Evolutionary conservation across 2,888 invertebrate genomes (phyloP), one percentile per base, ranked within the genome.

Genomic region (Stenotaenia linearis): DNA sequence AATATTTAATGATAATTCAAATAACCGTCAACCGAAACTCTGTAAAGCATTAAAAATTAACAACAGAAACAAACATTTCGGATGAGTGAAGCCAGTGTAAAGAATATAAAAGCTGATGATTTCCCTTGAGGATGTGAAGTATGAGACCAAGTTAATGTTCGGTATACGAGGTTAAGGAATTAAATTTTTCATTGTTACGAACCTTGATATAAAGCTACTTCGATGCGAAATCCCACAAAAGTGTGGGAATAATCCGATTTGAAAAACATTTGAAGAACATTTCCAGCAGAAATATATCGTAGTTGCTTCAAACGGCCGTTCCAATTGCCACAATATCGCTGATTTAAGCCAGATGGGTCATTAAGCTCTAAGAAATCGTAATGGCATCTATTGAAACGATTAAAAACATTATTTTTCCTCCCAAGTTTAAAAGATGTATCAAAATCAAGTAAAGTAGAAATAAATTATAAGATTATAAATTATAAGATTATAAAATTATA

Each of bases 231-330:
- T 5, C 93, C 93, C 1, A 91, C 90, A 85, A 90, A 92, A 86
- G 92, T 91, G 83, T 92, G 90, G 0, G 93, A 92, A 84, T 92
- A 92, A 86, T 95, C 94, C 0, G 93, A 91, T 50, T 89, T 89
- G 86, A 94, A 93, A 78, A 90, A 88, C 78, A 94, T 85, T n/a
- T 89, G 88, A 80, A 93, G 86, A 81, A 88, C 88, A 77, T 91
- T 90, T 0, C 89, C 89, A 1, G 86, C 85, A 25, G 92, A 91
- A 80, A 90, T 90, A 87, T 92, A 88, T 35, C 90, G 90, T 77
- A 94, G 87, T 25, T 93, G 88, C 85, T 94, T 94, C 80, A 93
- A 88, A 84, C 91, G 91, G 32, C 90, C 90, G 83, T 91, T 92
- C 93, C 93, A 93, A 86, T 94, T 92, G 15, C 94, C 94, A 85